phyloP scores from a whole-genome alignment of 2,113 vertebrate species.

The Candoia aspera region DNA sequence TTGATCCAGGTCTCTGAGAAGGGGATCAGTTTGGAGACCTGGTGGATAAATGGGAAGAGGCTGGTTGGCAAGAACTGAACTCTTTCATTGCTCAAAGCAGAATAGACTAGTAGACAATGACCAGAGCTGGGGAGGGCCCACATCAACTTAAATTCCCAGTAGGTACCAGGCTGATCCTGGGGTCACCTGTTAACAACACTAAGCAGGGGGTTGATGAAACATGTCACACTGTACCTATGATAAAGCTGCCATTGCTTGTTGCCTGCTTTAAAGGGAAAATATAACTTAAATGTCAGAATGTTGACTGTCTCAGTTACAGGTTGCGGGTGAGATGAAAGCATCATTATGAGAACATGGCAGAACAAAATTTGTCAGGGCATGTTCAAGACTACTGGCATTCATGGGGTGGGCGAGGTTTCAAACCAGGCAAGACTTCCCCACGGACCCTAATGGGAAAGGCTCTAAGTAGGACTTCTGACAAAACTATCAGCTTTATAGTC shows the following conservation, averaged over 20 bases:
- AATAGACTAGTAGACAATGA: background rate
- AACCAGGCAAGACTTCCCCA: too few species aligned
- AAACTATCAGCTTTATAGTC: too few species aligned
- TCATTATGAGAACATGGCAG: too few species aligned
- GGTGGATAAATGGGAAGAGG: background rate
- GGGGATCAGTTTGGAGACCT: background rate
- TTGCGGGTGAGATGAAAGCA: too few species aligned
- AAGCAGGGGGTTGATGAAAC: background rate
- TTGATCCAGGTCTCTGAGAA: background rate
- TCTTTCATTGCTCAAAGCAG: background rate
- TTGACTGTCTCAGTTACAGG: too few species aligned
- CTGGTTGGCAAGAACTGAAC: background rate
- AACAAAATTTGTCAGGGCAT: too few species aligned
- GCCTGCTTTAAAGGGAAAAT: too few species aligned
- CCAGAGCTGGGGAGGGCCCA: background rate
- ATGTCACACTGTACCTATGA: background rate
- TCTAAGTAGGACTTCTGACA: too few species aligned
- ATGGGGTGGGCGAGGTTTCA: too few species aligned
- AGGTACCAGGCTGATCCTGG: background rate
- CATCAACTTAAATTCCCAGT: background rate
- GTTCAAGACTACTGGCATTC: too few species aligned
- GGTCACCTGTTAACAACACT: background rate
- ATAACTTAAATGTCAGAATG: too few species aligned
- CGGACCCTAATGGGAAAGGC: too few species aligned
- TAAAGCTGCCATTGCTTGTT: background rate